These are phyloP conservation scores for Synchiropus splendidus DNA, from an alignment of 2,113 vertebrate genomes.

Conservation along the genomic window DNA sequence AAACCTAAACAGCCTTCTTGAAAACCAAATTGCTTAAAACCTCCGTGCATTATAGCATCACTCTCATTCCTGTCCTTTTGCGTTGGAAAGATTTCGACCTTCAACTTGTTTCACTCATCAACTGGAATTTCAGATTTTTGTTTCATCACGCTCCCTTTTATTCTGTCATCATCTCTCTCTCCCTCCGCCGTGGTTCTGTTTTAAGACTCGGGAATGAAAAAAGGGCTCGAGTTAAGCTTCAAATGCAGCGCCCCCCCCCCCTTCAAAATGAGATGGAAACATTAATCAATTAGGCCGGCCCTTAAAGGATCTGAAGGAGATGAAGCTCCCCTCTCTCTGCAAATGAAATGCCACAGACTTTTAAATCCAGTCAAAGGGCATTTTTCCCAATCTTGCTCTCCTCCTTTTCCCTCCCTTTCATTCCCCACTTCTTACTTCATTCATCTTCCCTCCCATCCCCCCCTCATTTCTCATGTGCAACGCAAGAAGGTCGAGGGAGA, in stretches of 20 bases:
- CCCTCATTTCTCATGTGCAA: constrained; percentile 59
- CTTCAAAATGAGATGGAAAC: constrained; percentile 58
- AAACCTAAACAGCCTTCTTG: constrained; percentile 44
- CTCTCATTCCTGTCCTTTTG: not conserved
- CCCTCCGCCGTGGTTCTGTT: constrained; percentile 38
- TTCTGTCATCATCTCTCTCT: constrained; percentile 52
- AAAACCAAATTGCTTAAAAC: constrained; percentile 32
- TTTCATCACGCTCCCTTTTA: constrained; percentile 46
- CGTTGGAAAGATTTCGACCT: constrained; percentile 39
- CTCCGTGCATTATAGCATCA: constrained; percentile 39
- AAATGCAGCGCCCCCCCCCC: constrained; percentile 30
- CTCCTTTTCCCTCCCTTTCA: constrained; percentile 37
- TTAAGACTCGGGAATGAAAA: constrained; percentile 53
- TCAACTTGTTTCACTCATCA: constrained; percentile 45
- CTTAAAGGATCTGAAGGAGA: constrained; percentile 64
- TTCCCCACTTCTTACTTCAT: constrained; percentile 50
- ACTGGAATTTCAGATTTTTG: constrained; percentile 36
- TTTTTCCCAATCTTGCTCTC: constrained; percentile 53
- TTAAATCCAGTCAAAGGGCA: constrained; percentile 64
- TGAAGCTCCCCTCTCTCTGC: constrained; percentile 60
- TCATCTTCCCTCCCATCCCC: constrained; percentile 53
- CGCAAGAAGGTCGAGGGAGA: constrained; percentile 40
- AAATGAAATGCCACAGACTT: constrained; percentile 67
- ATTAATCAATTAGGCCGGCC: constrained; percentile 67
- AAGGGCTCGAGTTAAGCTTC: constrained; percentile 53